These are phyloP conservation scores for Gasteruption jaculator DNA, from an alignment of 2,888 invertebrate genomes.

Conservation along the genomic window DNA sequence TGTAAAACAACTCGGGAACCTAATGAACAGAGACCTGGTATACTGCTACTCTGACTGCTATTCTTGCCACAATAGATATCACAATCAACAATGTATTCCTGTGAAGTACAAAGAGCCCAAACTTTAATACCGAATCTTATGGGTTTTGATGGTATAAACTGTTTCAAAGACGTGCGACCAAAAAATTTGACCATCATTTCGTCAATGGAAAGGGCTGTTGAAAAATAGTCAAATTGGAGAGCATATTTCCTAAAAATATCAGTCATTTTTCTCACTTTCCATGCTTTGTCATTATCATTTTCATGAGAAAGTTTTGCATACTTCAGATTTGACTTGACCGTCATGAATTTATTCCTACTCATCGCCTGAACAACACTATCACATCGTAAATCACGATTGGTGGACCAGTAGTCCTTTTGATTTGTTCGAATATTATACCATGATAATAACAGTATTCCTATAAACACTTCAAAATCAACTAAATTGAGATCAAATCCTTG, in stretches of 20 bases:
- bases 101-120: slow-evolving; percentile 21
- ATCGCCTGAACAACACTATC: no score
- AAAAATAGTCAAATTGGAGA: slow-evolving; percentile 13
- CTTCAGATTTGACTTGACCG: slow-evolving; percentile 20
- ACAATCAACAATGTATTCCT: slow-evolving; percentile 20
- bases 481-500: no score
- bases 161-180: slow-evolving; percentile 19
- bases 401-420: no score
- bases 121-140: slow-evolving; percentile 23
- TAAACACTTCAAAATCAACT: no score
- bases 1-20: slow-evolving; percentile 24
- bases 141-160: slow-evolving; percentile 24
- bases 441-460: no score
- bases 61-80: slow-evolving; percentile 24
- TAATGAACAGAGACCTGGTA: slow-evolving; percentile 19
- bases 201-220: slow-evolving; percentile 21
- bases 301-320: slow-evolving; percentile 18
- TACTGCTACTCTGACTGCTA: slow-evolving; percentile 13
- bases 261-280: slow-evolving; percentile 17
- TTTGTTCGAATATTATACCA: no score
- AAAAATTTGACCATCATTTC: no score
- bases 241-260: slow-evolving; percentile 14
- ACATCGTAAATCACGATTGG: no score
- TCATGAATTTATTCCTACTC: slow-evolving; percentile 17
- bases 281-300: no score